Conservation (phyloP, 2,797 vertebrate genomes). For the Corythornis leucogaster region DNA sequence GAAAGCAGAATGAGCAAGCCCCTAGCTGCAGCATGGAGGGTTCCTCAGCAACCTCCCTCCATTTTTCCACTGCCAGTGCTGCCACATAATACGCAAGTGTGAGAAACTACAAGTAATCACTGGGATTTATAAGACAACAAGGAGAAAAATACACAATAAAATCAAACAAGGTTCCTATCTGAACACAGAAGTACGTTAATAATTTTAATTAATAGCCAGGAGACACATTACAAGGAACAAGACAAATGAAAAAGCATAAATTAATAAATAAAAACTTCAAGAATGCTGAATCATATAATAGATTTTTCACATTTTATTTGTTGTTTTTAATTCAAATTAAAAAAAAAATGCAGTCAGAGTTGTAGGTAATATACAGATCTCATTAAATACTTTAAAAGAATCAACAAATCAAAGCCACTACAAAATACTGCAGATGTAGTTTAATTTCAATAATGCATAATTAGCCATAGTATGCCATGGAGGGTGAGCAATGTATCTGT, state of each 20-base stretch:
- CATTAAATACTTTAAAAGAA: not conserved
- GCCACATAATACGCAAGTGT: not conserved
- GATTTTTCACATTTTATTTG: not conserved
- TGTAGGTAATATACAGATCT: not conserved
- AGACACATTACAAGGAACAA: not conserved
- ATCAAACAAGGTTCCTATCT: conserved; percentile 12
- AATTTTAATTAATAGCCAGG: conserved; percentile 34
- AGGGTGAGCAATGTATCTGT: not conserved
- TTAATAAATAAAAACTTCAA: conserved; percentile 20
- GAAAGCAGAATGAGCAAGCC: not conserved
- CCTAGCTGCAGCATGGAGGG: accelerated
- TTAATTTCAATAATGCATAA: not conserved
- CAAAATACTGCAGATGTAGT: not conserved
- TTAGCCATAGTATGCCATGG: not conserved
- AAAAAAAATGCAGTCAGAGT: not conserved
- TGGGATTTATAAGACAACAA: not conserved
- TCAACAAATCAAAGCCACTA: not conserved
- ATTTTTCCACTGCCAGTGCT: not conserved
- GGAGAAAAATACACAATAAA: not conserved
- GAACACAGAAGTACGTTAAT: not conserved
- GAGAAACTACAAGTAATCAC: not conserved
- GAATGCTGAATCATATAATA: not conserved
- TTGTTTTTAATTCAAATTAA: not conserved
- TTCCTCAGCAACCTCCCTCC: not conserved
- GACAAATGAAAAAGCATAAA: not conserved